Evolutionary conservation across 2,888 invertebrate genomes (phyloP), one percentile per base, ranked within the genome.

Genomic region (Eilema sororculum): DNA sequence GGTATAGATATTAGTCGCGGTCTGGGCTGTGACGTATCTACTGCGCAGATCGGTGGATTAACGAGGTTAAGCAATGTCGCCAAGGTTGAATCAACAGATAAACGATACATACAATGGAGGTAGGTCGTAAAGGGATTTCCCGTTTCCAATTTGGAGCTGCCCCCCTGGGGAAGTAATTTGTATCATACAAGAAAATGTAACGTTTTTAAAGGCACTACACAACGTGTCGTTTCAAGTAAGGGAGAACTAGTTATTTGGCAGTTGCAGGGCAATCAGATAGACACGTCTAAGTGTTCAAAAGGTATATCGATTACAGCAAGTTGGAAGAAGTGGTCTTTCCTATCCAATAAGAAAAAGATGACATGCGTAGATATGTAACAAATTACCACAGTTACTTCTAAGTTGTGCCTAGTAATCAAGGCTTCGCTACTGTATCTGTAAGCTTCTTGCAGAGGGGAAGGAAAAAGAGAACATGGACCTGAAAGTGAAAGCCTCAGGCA

Each of bases 1-100:
- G 41, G 4, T 25, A 28, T 41, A 41, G 30, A 22, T 33, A 61
- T n/a, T 61, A 22, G 22, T 22, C 13, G 25, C 41, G 20, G 63
- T 63, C 28, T 63, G 28, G 57, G 57, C 57, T 41, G 41, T 20
- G 41, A 63, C 41, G 46, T 58, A 16, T 16, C 16, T 13, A 63
- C 24, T 63, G 46, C 46, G 63, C 46, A 63, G 25, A 63, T 41
- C 20, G 20, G 41, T 46, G 41, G 25, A 46, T 63, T 63, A 25
- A 41, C 41, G 41, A 63, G 63, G 41, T 63, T 25, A 33, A 25
- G 46, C 20, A 25, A 63, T 20, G 63, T 46, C 41, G 24, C 46
- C 41, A 63, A 63, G 41, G 41, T 25, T 24, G 63, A 63, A 16
- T 63, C 24, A 25, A 24, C 13, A 37, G 57, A 57, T 57, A 57